Conservation (phyloP, 2,888 invertebrate genomes). For the Physocephala rufipes region DNA sequence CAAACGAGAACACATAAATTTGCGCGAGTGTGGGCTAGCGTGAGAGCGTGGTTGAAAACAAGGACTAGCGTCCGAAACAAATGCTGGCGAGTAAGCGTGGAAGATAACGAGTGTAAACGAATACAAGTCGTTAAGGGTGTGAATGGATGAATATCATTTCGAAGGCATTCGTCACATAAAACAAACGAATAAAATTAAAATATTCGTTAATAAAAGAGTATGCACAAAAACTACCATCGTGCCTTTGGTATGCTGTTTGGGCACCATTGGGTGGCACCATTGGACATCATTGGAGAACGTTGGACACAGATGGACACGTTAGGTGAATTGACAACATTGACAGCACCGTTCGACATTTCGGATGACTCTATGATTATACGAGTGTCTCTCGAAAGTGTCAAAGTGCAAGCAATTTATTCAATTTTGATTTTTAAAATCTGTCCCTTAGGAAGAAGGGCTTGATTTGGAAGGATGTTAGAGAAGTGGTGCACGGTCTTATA, state of each 20-base stretch:
- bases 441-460: background rate
- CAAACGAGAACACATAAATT: no score
- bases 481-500: background rate
- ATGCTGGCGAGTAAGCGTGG: no score
- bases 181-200: no score
- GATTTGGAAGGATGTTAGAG: background rate
- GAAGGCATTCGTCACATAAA: no score
- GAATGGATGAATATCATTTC: no score
- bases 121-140: no score
- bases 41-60: no score
- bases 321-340: background rate
- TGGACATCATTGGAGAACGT: background rate
- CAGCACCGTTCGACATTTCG: background rate
- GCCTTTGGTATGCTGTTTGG: background rate
- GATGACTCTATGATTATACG: conserved; percentile 16
- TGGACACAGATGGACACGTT: background rate
- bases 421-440: conserved; percentile 29
- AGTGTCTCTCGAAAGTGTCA: conserved; percentile 10
- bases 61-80: no score
- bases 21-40: no score
- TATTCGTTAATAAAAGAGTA: no score
- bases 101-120: no score
- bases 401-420: conserved; percentile 30
- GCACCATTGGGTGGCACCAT: background rate
- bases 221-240: background rate